These are phyloP conservation scores for Porites australiensis DNA, from an alignment of 64 coral and sea anemone species.

Conservation along the genomic window DNA sequence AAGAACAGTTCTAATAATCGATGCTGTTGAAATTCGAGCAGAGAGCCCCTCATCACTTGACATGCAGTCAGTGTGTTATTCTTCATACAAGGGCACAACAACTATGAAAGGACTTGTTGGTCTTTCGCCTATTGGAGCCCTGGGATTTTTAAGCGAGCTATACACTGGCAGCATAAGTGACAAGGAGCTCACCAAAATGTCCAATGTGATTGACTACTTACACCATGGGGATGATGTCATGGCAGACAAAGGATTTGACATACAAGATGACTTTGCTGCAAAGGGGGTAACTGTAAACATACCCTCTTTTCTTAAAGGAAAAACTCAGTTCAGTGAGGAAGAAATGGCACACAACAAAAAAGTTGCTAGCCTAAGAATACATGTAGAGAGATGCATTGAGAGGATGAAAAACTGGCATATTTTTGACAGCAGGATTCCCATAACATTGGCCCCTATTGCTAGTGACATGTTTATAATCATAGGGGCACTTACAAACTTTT, in stretches of 20 bases:
- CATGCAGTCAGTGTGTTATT: constrained; percentile 67
- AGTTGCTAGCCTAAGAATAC: constrained; percentile 50
- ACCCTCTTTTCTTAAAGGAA: constrained; percentile 61
- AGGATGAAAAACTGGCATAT: constrained; percentile 47
- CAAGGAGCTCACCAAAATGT: constrained; percentile 57
- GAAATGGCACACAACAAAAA: constrained; percentile 62
- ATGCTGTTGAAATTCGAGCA: constrained; percentile 59
- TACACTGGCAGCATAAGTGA: constrained; percentile 55
- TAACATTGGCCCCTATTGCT: constrained; percentile 26
- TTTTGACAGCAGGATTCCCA: constrained; percentile 49
- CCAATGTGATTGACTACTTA: background rate
- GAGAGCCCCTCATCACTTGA: constrained; percentile 65
- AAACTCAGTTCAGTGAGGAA: constrained; percentile 61
- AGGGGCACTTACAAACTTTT: constrained; percentile 16
- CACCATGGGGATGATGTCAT: constrained; percentile 40
- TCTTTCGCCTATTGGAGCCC: constrained; percentile 51
- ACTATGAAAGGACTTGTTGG: constrained; percentile 69
- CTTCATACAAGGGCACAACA: constrained; percentile 60
- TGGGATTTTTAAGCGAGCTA: constrained; percentile 54
- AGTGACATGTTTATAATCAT: constrained; percentile 42
- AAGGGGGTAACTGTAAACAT: constrained; percentile 62
- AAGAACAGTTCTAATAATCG: constrained; percentile 56
- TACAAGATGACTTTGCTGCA: constrained; percentile 74
- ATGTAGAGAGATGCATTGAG: constrained; percentile 52
- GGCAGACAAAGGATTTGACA: constrained; percentile 75